Percentiles rank a stretch among this genome's conserved stretches.
These are phyloP conservation scores for Megalurothrips usitatus DNA, from an alignment of 2,888 invertebrate species.

Conservation along the genomic window DNA sequence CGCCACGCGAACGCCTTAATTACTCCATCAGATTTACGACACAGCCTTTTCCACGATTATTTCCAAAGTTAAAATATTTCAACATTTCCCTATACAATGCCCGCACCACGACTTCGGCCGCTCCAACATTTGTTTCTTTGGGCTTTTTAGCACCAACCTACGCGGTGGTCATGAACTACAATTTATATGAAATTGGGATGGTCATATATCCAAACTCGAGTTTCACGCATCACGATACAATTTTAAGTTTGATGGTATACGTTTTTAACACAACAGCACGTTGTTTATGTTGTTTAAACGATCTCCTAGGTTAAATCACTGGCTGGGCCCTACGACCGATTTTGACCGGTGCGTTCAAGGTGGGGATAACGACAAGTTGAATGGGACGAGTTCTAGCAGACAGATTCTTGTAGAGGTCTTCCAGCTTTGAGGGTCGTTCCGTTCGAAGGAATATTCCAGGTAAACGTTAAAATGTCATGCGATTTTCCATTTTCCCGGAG, in stretches of 20 bases:
- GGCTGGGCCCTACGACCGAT: too few species aligned
- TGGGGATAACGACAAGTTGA: not conserved
- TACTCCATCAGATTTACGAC: not conserved
- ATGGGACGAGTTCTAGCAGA: not conserved
- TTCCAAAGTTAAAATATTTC: not conserved
- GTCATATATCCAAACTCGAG: too few species aligned
- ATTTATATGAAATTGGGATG: too few species aligned
- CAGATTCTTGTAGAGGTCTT: not conserved
- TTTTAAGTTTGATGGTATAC: too few species aligned
- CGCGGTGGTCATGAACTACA: too few species aligned
- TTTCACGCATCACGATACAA: too few species aligned
- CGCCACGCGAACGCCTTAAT: not conserved
- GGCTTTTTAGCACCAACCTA: too few species aligned
- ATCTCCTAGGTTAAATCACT: too few species aligned
- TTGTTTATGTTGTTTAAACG: too few species aligned
- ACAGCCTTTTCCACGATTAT: not conserved
- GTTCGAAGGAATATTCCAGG: not conserved
- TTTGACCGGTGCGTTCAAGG: too few species aligned
- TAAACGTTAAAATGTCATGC: not conserved
- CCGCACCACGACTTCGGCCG: conserved; percentile 5
- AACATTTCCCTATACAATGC: conserved; percentile 13
- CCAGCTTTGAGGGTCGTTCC: not conserved
- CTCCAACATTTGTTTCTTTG: conserved; percentile 19
- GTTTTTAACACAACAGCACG: too few species aligned
- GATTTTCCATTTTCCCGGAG: not conserved